Percentiles rank a stretch among this genome's conserved stretches.
Evolutionary conservation across 2,797 vertebrate genomes (phyloP).

Genomic region (Myotis vivesi): DNA sequence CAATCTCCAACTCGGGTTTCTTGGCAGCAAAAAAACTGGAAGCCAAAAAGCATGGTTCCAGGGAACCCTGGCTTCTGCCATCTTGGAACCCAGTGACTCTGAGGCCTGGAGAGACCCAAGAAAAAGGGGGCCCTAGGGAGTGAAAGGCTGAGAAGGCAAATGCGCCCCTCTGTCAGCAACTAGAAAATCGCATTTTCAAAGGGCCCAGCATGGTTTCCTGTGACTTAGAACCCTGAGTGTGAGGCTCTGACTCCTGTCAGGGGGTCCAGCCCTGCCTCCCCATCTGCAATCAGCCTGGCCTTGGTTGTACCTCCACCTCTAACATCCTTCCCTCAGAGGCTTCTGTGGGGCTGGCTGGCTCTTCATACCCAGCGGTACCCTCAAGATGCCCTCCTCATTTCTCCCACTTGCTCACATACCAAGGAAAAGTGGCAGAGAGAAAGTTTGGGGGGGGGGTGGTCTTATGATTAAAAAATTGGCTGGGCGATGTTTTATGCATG

Average conservation of each 20-base stretch:
- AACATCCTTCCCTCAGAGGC: background rate
- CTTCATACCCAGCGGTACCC: background rate
- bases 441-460: slow-evolving; percentile 64
- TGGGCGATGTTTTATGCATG: slow-evolving; percentile 84
- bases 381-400: background rate
- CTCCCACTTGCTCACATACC: background rate
- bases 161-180: background rate
- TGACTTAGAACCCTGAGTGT: background rate
- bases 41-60: background rate
- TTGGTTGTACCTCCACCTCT: background rate
- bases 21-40: background rate
- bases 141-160: background rate
- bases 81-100: background rate
- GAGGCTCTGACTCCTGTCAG: accelerated
- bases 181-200: background rate
- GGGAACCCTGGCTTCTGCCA: background rate
- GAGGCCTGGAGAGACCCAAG: background rate
- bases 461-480: slow-evolving; percentile 82
- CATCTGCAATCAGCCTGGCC: background rate
- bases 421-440: slow-evolving; percentile 61
- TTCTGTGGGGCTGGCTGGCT: background rate
- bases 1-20: background rate
- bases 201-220: background rate
- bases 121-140: background rate
- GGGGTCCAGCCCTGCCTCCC: background rate